These are phyloP conservation scores for Agonopterix heracliana DNA, from an alignment of 2,888 invertebrate species.

Conservation along the genomic window DNA sequence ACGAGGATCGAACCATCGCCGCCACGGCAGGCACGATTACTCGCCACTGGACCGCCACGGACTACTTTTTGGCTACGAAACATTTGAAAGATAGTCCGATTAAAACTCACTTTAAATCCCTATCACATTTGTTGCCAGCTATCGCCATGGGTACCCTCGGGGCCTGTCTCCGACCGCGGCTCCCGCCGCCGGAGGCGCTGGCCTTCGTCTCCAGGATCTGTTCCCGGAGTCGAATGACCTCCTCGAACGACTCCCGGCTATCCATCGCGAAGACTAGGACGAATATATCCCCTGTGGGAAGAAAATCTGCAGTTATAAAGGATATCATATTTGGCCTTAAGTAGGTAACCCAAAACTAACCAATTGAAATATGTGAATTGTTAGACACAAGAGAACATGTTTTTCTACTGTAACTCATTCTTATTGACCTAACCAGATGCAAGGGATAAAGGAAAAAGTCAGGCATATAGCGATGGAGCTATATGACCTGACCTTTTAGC, in stretches of 20 bases:
- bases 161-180: slow-evolving; percentile 77
- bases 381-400: no score
- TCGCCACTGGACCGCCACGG: no score
- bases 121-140: slow-evolving; percentile 92
- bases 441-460: no score
- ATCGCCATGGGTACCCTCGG: slow-evolving; percentile 90
- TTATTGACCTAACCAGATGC: no score
- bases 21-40: no score
- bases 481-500: no score
- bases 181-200: slow-evolving; percentile 80
- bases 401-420: no score
- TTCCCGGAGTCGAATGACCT: slow-evolving; percentile 86
- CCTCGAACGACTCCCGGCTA: slow-evolving; percentile 88
- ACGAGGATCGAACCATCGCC: no score
- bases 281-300: slow-evolving; percentile 82
- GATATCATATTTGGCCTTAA: background rate
- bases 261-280: slow-evolving; percentile 91
- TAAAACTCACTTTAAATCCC: slow-evolving; percentile 81
- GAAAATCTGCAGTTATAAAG: background rate
- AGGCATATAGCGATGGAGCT: no score
- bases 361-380: no score
- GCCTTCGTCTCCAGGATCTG: slow-evolving; percentile 90
- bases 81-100: no score
- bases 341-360: background rate
- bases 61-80: no score